A percentile compares a stretch with the other conserved stretches of the same genome.
phyloP scores from a whole-genome alignment of 1,140 invertebrate species.

The Neodiprion fabricii region DNA sequence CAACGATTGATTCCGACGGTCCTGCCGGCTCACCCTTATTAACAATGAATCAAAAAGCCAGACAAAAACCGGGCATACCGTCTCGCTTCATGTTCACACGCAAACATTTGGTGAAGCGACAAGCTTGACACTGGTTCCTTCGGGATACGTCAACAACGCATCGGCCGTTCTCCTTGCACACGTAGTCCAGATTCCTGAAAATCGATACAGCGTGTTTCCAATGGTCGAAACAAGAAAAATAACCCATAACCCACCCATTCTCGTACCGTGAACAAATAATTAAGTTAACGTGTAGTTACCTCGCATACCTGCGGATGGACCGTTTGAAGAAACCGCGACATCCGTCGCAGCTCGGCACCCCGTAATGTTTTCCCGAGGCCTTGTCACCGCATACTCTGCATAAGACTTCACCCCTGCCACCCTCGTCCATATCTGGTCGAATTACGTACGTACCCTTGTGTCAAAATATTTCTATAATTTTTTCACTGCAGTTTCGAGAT shows the following conservation, averaged over 20 bases:
- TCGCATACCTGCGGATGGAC: slow-evolving; percentile 78
- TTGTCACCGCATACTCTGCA: slow-evolving; percentile 90
- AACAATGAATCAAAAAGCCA: not conserved
- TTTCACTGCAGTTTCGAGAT: too few relatives aligned
- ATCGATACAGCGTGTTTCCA: slow-evolving; percentile 22
- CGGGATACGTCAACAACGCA: slow-evolving; percentile 92
- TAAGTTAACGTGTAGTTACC: slow-evolving; percentile 44
- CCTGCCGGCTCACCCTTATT: not conserved
- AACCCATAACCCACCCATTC: not conserved
- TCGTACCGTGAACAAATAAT: not conserved
- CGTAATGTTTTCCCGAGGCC: slow-evolving; percentile 92
- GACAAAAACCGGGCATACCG: slow-evolving; percentile 64
- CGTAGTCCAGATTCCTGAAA: slow-evolving; percentile 85
- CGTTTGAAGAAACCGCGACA: slow-evolving; percentile 94
- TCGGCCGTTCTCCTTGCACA: slow-evolving; percentile 89
- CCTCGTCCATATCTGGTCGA: slow-evolving; percentile 48
- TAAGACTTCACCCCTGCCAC: slow-evolving; percentile 48
- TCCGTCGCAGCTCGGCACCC: slow-evolving; percentile 88
- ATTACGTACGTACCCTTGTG: too few relatives aligned
- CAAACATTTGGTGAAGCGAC: slow-evolving; percentile 91
- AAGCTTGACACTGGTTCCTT: slow-evolving; percentile 94
- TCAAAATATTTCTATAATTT: too few relatives aligned
- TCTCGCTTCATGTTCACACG: slow-evolving; percentile 95
- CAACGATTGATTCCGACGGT: too few relatives aligned
- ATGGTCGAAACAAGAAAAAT: slow-evolving; percentile 15